These are phyloP conservation scores for Pollenia griseotomentosa DNA, from an alignment of 2,888 invertebrate species.

Conservation along the genomic window DNA sequence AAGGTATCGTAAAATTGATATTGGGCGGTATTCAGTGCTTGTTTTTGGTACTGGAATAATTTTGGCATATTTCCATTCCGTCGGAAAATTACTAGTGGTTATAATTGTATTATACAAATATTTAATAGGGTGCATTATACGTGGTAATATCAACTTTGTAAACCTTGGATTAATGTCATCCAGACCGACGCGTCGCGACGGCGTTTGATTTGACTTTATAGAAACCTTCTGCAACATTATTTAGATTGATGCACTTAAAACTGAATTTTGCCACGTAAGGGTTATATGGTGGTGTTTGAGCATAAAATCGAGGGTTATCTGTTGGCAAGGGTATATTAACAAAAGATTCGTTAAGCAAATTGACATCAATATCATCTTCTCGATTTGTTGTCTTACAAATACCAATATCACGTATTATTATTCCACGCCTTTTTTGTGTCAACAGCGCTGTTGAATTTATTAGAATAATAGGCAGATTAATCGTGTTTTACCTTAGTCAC, in stretches of 20 bases:
- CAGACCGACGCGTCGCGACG: too few species aligned
- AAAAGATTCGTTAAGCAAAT: background rate
- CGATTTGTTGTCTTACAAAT: background rate
- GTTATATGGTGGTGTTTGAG: background rate
- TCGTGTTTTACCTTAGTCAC: background rate
- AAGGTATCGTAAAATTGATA: background rate
- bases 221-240: too few species aligned
- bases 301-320: too few species aligned
- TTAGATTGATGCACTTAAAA: background rate
- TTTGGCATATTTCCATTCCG: background rate
- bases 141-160: background rate
- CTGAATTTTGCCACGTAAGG: background rate
- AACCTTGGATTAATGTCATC: background rate
- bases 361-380: background rate
- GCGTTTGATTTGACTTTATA: too few species aligned
- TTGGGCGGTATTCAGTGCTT: background rate
- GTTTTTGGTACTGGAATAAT: conserved; percentile 6
- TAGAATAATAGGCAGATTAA: background rate
- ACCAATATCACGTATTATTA: background rate
- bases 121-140: background rate
- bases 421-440: background rate
- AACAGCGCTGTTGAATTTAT: background rate
- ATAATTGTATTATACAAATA: background rate
- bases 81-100: background rate
- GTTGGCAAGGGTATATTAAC: too few species aligned